Evolutionary conservation across 2,797 vertebrate genomes (phyloP).

Genomic region (Helostoma temminkii): DNA sequence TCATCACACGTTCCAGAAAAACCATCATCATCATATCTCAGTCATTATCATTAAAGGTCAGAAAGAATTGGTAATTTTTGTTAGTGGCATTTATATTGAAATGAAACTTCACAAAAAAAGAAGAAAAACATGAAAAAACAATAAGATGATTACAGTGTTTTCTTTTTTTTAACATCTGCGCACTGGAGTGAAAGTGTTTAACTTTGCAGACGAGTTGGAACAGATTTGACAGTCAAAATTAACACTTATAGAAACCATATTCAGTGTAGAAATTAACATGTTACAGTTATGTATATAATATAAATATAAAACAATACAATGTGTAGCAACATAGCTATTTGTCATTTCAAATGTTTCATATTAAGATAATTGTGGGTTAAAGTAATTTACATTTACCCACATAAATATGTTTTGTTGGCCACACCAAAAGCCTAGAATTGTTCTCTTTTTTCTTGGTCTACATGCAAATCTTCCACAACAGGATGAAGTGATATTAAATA

Average conservation of each 20-base stretch:
- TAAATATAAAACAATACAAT: no score
- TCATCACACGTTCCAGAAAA: slow-evolving; percentile 9
- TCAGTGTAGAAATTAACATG: no score
- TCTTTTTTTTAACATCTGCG: no score
- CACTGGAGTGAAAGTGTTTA: no score
- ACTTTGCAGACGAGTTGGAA: no score
- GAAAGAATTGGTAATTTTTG: neutral
- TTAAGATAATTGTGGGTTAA: neutral
- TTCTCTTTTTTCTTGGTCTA: neutral
- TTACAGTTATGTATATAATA: no score
- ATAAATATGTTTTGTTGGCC: no score
- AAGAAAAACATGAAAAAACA: neutral
- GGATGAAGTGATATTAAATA: neutral
- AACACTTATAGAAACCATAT: no score
- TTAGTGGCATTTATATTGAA: neutral
- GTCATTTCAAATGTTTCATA: neutral
- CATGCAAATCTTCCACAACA: neutral
- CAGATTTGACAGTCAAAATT: neutral
- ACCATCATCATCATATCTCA: slow-evolving; percentile 15
- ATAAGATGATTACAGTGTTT: no score
- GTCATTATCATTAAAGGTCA: slow-evolving; percentile 16
- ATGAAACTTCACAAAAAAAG: neutral
- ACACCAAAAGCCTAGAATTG: neutral
- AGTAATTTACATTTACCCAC: no score
- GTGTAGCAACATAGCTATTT: neutral